Evolutionary conservation across 2,797 vertebrate species (phyloP).

Genomic region (Gymnothorax javanicus): DNA sequence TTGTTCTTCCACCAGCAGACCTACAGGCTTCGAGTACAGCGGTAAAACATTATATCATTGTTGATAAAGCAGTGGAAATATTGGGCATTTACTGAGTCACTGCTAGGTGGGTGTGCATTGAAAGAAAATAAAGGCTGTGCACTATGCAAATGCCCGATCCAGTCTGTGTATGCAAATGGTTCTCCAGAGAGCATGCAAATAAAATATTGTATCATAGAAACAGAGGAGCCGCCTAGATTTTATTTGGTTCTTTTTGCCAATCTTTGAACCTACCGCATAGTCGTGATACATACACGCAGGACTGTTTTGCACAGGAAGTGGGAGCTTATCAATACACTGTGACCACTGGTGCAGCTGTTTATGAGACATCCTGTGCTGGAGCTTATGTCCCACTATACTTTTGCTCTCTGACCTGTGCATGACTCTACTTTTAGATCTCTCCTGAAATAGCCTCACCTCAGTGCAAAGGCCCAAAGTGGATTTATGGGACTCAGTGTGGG

Average conservation of each 20-base stretch:
- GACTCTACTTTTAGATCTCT: conserved; percentile 57
- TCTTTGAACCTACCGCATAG: neutral
- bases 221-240: neutral
- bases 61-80: neutral
- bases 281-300: neutral
- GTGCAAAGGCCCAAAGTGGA: conserved; percentile 46
- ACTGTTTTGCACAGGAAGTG: neutral
- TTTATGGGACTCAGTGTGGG: conserved; percentile 50
- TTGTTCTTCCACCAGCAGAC: neutral
- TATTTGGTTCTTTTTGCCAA: neutral
- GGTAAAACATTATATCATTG: neutral
- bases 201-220: neutral
- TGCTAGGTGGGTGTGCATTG: neutral
- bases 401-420: conserved; percentile 51
- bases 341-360: neutral
- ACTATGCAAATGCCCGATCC: neutral
- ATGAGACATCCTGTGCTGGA: conserved; percentile 32
- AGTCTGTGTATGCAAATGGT: neutral
- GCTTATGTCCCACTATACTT: conserved; percentile 55
- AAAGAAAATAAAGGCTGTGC: neutral
- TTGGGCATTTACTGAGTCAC: neutral
- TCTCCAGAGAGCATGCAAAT: neutral
- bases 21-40: neutral
- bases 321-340: neutral
- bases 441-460: conserved; percentile 58